Evolutionary conservation across 2,113 vertebrate genomes (phyloP), one percentile per base, ranked within the genome.

Genomic region (Prochilodus magdalenae): DNA sequence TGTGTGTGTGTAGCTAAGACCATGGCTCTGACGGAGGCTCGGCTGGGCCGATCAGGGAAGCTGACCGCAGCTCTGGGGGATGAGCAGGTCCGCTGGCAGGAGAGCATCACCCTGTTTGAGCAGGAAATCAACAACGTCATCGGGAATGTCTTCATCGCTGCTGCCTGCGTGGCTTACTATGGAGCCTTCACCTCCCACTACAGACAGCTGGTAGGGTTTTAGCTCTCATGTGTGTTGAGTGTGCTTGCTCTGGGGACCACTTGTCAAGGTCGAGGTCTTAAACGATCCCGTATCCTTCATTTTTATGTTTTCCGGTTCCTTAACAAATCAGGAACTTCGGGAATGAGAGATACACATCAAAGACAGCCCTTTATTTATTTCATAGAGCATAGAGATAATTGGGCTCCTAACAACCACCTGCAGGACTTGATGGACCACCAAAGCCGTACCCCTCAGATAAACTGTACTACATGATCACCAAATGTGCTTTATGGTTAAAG

Each of bases 91-190:
- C 94, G 95, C 33, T 97, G 95, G 95, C 88, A 96, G 84, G 92
- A 95, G 81, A 96, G 93, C 80, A 93, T 97, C 26, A 26, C 86
- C 62, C 86, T 90, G 70, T 97, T 93, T 24, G 85, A 95, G 59
- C 92, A 92, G 72, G 96, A 96, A 85, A 93, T 96, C 83, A 85
- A 91, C 7, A 94, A 96, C 22, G 88, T 96, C 57, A 87, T 93
- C 0, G 95, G 95, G 16, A 96, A 97, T 24, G 96, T 94, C 67
- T 96, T 97, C 86, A 95, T 96, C 81, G 95, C 94, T 15, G 94
- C 94, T 2, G 95, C 95, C 4, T 96, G 95, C 6, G 95, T 97
- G 53, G 94, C 95, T 7, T 96, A 95, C 71, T 96, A 94, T 1
- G 95, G 96, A 30, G 95, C 95, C 5, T 97, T 97, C 88, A 96